phyloP scores from a whole-genome alignment of 1,140 invertebrate species.

The Sminthurides bifidus region DNA sequence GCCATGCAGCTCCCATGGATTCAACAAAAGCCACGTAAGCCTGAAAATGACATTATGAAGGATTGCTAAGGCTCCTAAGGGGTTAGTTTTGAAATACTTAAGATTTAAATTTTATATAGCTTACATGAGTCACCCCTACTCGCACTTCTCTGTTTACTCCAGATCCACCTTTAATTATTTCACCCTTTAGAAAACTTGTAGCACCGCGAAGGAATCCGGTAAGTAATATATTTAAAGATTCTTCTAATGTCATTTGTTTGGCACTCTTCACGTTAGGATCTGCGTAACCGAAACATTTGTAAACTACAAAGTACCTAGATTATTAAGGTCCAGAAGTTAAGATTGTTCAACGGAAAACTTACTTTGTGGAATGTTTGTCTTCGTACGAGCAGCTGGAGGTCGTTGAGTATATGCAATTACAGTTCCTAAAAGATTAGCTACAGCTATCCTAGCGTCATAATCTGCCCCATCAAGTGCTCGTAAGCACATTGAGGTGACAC shows the following conservation, averaged over 20 bases:
- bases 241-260: constrained; percentile 69
- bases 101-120: constrained; percentile 34
- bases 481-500: constrained; percentile 74
- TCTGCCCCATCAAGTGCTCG: constrained; percentile 85
- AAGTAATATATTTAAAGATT: constrained; percentile 80
- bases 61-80: neutral
- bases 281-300: no score
- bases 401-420: constrained; percentile 70
- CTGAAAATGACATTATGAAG: constrained; percentile 42
- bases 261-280: constrained; percentile 44
- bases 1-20: constrained; percentile 82
- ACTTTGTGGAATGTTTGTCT: neutral
- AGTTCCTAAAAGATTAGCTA: constrained; percentile 79
- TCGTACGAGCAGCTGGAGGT: constrained; percentile 24
- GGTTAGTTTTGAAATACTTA: neutral
- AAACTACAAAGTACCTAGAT: no score
- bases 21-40: constrained; percentile 89
- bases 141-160: constrained; percentile 87
- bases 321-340: no score
- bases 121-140: constrained; percentile 84
- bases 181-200: constrained; percentile 87
- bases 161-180: constrained; percentile 90
- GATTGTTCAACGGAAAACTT: neutral
- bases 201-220: constrained; percentile 90
- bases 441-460: constrained; percentile 83